A percentile compares a stretch with the other conserved stretches of the same genome.
phyloP scores from a whole-genome alignment of 1,140 invertebrate genomes.

The Drosophila pseudoobscura region DNA sequence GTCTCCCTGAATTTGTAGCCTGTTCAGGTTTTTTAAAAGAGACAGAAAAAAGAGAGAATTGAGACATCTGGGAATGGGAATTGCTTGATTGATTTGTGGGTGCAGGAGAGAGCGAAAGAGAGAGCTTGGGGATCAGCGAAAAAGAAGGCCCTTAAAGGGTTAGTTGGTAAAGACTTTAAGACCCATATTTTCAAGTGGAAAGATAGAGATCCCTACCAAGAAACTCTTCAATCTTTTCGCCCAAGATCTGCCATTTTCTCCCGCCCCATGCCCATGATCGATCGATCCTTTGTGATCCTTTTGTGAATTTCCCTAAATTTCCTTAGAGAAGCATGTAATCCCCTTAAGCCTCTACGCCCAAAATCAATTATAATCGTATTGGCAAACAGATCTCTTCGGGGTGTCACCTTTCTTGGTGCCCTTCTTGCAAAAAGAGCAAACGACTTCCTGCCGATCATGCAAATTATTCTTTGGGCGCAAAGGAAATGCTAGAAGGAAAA shows the following conservation, averaged over 20 bases:
- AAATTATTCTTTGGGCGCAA: slow-evolving; percentile 42
- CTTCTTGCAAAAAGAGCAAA: slow-evolving; percentile 28
- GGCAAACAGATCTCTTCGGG: slow-evolving; percentile 9
- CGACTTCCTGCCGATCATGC: slow-evolving; percentile 61
- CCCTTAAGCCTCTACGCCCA: slow-evolving; percentile 13
- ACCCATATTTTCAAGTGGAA: too few species aligned
- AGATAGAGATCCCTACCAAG: too few species aligned
- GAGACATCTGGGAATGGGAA: slow-evolving; percentile 6
- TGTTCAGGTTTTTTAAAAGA: slow-evolving; percentile 7
- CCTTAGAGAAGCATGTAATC: slow-evolving; percentile 21
- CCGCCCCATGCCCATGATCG: background rate
- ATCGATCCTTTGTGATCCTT: slow-evolving; percentile 3
- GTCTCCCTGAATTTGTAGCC: slow-evolving; percentile 2
- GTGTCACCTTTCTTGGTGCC: slow-evolving; percentile 28
- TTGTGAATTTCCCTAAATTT: slow-evolving; percentile 9
- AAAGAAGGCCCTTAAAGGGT: too few species aligned
- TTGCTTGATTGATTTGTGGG: background rate
- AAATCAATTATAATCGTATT: slow-evolving; percentile 41
- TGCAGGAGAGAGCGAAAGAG: background rate
- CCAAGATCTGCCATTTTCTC: background rate
- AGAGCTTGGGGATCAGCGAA: too few species aligned
- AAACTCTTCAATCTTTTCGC: too few species aligned
- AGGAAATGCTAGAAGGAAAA: slow-evolving; percentile 9
- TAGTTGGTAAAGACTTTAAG: too few species aligned
- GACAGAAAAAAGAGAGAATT: slow-evolving; percentile 11